Percentiles rank a stretch among this genome's conserved stretches.
These are phyloP conservation scores for Ptilodon capucinus DNA, from an alignment of 2,888 invertebrate species.

Conservation along the genomic window DNA sequence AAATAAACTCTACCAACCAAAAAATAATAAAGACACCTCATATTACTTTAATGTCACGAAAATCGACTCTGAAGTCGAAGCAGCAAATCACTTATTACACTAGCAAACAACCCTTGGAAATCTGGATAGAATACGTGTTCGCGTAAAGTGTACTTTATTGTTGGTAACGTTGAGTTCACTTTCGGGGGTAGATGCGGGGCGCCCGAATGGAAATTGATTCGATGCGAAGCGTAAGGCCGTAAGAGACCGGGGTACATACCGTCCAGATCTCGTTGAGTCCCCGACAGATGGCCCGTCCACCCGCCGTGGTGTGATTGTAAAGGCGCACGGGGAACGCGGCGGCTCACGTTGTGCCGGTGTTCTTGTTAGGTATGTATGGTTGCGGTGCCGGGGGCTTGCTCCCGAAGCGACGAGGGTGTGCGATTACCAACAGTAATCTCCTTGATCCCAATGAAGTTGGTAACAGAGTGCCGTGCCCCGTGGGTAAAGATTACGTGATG, in stretches of 20 bases:
- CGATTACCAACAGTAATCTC: slow-evolving; percentile 76
- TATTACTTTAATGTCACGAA: slow-evolving; percentile 34
- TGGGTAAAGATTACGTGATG: slow-evolving; percentile 31
- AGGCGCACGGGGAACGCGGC: slow-evolving; percentile 32
- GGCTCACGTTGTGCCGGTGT: slow-evolving; percentile 46
- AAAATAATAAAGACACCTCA: slow-evolving; percentile 36
- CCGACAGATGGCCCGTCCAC: slow-evolving; percentile 46
- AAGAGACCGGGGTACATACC: slow-evolving; percentile 40
- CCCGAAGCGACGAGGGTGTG: slow-evolving; percentile 66
- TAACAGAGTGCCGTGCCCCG: slow-evolving; percentile 59
- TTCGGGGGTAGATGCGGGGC: slow-evolving; percentile 45
- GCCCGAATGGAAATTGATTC: slow-evolving; percentile 75
- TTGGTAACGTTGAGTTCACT: slow-evolving; percentile 39
- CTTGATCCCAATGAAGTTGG: slow-evolving; percentile 77
- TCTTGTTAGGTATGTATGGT: slow-evolving; percentile 49
- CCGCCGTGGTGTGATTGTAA: slow-evolving; percentile 31
- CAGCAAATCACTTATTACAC: slow-evolving; percentile 76
- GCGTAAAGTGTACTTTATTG: slow-evolving; percentile 63
- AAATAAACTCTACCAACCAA: slow-evolving; percentile 39
- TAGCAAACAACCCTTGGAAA: slow-evolving; percentile 67
- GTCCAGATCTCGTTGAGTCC: slow-evolving; percentile 26
- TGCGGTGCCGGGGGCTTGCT: slow-evolving; percentile 51
- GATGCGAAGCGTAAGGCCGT: slow-evolving; percentile 64
- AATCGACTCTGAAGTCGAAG: slow-evolving; percentile 55
- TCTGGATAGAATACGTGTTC: slow-evolving; percentile 48